Evolutionary conservation across 53 echinoderm and acorn worm genomes (phyloP), one percentile per base, ranked within the genome.

Genomic region (Paracentrotus lividus): DNA sequence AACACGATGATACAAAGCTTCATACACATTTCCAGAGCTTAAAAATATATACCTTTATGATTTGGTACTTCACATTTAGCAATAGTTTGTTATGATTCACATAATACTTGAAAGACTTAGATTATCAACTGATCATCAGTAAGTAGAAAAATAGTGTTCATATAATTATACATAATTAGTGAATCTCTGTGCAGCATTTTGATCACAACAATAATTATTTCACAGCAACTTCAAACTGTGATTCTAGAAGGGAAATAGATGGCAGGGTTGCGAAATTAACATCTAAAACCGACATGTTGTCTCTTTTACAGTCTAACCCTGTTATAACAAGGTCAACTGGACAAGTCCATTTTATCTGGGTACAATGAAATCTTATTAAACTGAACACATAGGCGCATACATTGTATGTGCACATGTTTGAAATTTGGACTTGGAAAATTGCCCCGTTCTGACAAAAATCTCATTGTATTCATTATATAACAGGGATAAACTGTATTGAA

Each of bases 141-240:
- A 3, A 69, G 3, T 38, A 40, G 40, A 55, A 72, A 36, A 16
- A 20, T 72, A 32, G 36, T 7, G 31, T 72, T 36, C 18, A 0
- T 40, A 38, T 72, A 66, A n/a, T n/a, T 66, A 32, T 72, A 72
- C 67, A 67, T 21, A 38, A 40, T 72, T 18, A 72, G 18, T 72
- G 36, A 36, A 64, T 38, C 4, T 72, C 38, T 36, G 72, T 72
- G 72, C 72, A 72, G 72, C 72, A 72, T 72, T 72, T 72, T 72
- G 36, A 72, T 72, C 72, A 72, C 72, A 72, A 72, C 72, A 72
- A 72, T 38, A 15, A 32, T 14, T 31, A 67, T 67, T 67, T 32
- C 72, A 72, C 72, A 72, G 14, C 4, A 72, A 72, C 20, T 72
- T 21, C 72, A 72, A 72, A 40, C 36, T 13, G 33, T 72, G 36